These are phyloP conservation scores for Acanthornis magna DNA, from an alignment of 2,797 vertebrate species.

Conservation along the genomic window DNA sequence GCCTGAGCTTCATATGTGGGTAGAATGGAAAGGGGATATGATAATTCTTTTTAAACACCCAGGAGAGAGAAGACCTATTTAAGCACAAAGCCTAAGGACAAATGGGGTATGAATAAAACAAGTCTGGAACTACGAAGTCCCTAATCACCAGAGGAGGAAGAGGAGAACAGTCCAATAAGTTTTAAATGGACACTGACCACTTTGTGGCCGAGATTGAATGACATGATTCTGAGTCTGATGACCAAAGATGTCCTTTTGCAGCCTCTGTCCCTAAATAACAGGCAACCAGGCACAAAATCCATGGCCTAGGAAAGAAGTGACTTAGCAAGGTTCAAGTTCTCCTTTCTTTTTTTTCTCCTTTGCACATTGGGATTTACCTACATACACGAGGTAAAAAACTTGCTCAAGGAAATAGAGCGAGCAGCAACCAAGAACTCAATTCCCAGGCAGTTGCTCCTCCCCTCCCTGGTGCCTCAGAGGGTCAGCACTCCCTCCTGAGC, in stretches of 20 bases:
- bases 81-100: conserved; percentile 4
- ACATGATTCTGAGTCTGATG: background rate
- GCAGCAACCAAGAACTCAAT: background rate
- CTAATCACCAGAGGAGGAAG: background rate
- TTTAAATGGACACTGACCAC: background rate
- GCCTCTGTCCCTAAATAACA: background rate
- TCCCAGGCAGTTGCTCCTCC: fast-evolving
- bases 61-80: conserved; percentile 50
- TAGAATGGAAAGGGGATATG: background rate
- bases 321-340: background rate
- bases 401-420: background rate
- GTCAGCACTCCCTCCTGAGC: background rate
- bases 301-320: background rate
- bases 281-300: background rate
- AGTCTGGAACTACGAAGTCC: background rate
- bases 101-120: conserved; percentile 52
- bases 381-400: background rate
- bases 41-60: conserved; percentile 29
- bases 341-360: background rate
- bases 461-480: fast-evolving
- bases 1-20: background rate
- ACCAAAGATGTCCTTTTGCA: background rate
- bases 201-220: background rate
- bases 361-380: conserved; percentile 53
- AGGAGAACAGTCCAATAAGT: background rate